phyloP scores from a whole-genome alignment of 2,113 vertebrate species.

The Illadopsis cleaveri region DNA sequence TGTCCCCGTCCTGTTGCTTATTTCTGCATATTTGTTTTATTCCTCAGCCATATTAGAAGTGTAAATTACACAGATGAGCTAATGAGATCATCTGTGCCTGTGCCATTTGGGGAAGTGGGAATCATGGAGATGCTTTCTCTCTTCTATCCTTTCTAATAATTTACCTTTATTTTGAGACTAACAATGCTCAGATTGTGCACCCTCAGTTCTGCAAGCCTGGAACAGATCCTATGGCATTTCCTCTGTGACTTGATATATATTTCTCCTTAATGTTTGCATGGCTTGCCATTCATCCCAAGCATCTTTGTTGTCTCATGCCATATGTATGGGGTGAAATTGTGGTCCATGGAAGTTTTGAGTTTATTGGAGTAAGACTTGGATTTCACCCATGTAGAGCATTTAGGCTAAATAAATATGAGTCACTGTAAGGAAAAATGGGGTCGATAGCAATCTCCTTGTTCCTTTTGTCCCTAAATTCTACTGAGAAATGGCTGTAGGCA shows the following conservation, averaged over 20 bases:
- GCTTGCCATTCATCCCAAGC: neutral
- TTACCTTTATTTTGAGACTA: neutral
- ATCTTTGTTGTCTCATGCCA: neutral
- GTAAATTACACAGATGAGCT: constrained; percentile 58
- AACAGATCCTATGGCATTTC: neutral
- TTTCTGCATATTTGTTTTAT: constrained; percentile 61
- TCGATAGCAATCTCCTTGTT: neutral
- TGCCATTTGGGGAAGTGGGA: constrained; percentile 22
- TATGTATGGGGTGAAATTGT: neutral
- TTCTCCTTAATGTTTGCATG: neutral
- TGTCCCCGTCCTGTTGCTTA: constrained; percentile 11
- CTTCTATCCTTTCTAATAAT: neutral
- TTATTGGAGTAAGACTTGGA: neutral
- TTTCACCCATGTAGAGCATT: neutral
- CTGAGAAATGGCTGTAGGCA: neutral
- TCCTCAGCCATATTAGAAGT: constrained; percentile 42
- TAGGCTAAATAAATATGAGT: neutral
- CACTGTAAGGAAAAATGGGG: neutral
- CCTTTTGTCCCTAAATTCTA: neutral
- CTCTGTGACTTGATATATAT: neutral
- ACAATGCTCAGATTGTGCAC: neutral
- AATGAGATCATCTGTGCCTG: constrained; percentile 40
- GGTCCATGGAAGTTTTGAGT: neutral
- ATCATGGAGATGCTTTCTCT: neutral
- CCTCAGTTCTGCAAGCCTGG: neutral